These are phyloP conservation scores for Avahi laniger DNA, from an alignment of 2,797 vertebrate genomes.

Conservation along the genomic window DNA sequence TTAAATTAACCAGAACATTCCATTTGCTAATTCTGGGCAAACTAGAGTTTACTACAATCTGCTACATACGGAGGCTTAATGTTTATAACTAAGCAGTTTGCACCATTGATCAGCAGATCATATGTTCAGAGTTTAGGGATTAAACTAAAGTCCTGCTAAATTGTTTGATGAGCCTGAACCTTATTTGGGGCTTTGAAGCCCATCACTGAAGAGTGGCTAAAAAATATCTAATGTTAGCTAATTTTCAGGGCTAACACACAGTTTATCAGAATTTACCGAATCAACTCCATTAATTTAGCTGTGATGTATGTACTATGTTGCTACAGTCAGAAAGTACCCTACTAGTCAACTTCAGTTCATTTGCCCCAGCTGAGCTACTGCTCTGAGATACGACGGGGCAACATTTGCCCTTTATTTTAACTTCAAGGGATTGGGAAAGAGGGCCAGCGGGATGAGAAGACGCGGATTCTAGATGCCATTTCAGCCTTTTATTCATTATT, in stretches of 20 bases:
- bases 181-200: background rate
- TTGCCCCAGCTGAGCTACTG: background rate
- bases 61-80: background rate
- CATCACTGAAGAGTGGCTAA: background rate
- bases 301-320: background rate
- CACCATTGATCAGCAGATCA: background rate
- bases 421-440: background rate
- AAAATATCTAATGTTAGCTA: background rate
- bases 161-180: background rate
- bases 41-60: background rate
- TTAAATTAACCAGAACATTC: background rate
- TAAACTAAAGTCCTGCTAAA: background rate
- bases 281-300: background rate
- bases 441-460: background rate
- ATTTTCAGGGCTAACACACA: background rate
- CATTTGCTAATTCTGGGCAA: background rate
- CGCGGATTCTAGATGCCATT: background rate
- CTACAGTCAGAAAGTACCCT: background rate
- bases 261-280: background rate
- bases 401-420: constrained; percentile 13
- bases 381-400: background rate
- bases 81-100: background rate
- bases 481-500: background rate
- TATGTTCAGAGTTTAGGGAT: background rate
- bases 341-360: background rate